Base-by-base conservation (phyloP, 2,797 vertebrate species). In the Gobionotothen gibberifrons region DNA sequence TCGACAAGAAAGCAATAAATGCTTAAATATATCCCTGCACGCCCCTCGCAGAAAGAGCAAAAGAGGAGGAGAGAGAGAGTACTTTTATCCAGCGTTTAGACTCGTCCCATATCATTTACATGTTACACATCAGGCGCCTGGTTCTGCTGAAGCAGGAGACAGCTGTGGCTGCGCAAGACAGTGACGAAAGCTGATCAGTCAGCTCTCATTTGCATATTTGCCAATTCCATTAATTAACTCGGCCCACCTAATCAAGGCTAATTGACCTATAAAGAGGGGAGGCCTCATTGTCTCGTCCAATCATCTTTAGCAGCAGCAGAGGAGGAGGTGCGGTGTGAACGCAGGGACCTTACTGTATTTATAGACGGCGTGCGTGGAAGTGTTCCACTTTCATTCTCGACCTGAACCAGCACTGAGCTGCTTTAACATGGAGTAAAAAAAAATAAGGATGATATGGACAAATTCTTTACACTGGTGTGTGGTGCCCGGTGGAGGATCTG, bases 231-330 rank as follows among this genome's bases (percentile, higher is more conserved):
- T 96, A 96, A 95, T 96, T 96, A 95, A 94, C 90, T 93, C 95
- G 89, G 92, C 95, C 95, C 94, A 96, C 92, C 92, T 96, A 96
- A 96, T 95, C 94, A 96, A 93, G 91, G 95, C 96, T 97, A 97
- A 96, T 95, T 96, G 96, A 97, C 93, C 94, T 95, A 96, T 95
- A 96, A 96, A 96, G 94, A 95, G 87, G 91, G 91, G 93, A 95
- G 95, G 94, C 92, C 89, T 92, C 90, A 90, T 93, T 92, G 94
- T 94, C 94, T 95, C 87, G 89, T 94, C 95, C 95, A 94, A 96
- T 95, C 94, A 96, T 94, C 92, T 94, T 90, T 92, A 95, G 93
- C 94, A 92, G 85, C 93, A 84, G 79, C 46, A 89, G 90, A 90
- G 86, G 90, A 90, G 86, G 88, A 90, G 90, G 87, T 76, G 82